Conservation (phyloP, 1,140 invertebrate species). For the Orius insidiosus region DNA sequence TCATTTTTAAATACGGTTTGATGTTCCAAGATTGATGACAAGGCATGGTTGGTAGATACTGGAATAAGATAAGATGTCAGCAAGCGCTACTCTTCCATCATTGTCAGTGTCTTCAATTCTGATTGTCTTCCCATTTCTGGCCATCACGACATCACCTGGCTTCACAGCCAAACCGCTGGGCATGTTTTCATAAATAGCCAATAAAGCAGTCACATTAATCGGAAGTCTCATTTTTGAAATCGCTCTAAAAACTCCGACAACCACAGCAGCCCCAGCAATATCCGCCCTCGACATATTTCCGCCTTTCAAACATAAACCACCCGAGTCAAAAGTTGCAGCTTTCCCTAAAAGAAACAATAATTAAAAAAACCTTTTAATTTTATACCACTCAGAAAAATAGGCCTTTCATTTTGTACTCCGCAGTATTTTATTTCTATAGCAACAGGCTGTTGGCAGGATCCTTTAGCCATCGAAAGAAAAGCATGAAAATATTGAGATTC, state of each 20-base stretch:
- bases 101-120: constrained; percentile 78
- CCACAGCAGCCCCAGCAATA: constrained; percentile 63
- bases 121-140: constrained; percentile 69
- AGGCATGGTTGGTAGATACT: constrained; percentile 43
- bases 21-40: constrained; percentile 57
- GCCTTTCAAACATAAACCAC: constrained; percentile 68
- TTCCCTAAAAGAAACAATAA: constrained; percentile 31
- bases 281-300: constrained; percentile 48
- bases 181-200: constrained; percentile 78
- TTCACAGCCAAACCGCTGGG: constrained; percentile 64
- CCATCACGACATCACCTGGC: constrained; percentile 66
- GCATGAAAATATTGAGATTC: constrained; percentile 32
- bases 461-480: constrained; percentile 29
- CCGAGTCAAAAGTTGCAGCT: constrained; percentile 78
- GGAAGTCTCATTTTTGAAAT: constrained; percentile 48
- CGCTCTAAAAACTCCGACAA: constrained; percentile 48
- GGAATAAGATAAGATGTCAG: constrained; percentile 71
- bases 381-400: constrained; percentile 24
- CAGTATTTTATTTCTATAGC: constrained; percentile 32
- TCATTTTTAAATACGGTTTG: constrained; percentile 1
- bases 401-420: constrained; percentile 21
- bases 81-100: constrained; percentile 70
- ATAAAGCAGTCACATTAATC: constrained; percentile 49
- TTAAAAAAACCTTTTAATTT: too few relatives aligned
- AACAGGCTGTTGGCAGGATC: constrained; percentile 31